These are phyloP conservation scores for Xestia rhomboidea DNA, from an alignment of 2,888 invertebrate species.

Conservation along the genomic window DNA sequence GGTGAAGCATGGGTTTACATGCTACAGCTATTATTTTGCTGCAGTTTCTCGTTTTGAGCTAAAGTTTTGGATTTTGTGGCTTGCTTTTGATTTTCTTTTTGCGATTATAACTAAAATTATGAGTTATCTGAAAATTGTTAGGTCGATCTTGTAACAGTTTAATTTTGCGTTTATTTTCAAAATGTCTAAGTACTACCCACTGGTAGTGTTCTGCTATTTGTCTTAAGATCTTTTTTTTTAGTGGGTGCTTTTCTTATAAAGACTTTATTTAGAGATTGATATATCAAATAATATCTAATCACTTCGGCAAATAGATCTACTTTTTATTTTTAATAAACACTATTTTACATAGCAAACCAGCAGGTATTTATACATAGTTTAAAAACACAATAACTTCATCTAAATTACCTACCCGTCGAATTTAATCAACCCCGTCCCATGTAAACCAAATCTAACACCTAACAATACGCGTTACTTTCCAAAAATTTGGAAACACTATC, in stretches of 20 bases:
- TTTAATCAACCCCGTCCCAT: conserved; percentile 66
- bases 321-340: background rate
- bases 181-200: too few relatives aligned
- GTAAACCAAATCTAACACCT: conserved; percentile 77
- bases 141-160: background rate
- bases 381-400: background rate
- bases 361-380: background rate
- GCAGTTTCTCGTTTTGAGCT: background rate
- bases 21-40: conserved; percentile 44
- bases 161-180: background rate
- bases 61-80: background rate
- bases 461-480: conserved; percentile 88
- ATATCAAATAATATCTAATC: background rate
- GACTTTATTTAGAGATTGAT: background rate
- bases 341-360: background rate
- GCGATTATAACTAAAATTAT: background rate
- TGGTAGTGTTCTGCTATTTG: background rate
- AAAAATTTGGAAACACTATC: conserved; percentile 91
- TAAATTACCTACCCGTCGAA: background rate
- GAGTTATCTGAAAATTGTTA: background rate
- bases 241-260: background rate
- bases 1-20: conserved; percentile 76
- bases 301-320: background rate
- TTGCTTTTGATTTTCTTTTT: background rate
- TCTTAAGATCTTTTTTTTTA: background rate